Percentiles rank a stretch among this genome's conserved stretches.
phyloP scores from a whole-genome alignment of 2,888 invertebrate species.

The Nesidiocoris tenuis region DNA sequence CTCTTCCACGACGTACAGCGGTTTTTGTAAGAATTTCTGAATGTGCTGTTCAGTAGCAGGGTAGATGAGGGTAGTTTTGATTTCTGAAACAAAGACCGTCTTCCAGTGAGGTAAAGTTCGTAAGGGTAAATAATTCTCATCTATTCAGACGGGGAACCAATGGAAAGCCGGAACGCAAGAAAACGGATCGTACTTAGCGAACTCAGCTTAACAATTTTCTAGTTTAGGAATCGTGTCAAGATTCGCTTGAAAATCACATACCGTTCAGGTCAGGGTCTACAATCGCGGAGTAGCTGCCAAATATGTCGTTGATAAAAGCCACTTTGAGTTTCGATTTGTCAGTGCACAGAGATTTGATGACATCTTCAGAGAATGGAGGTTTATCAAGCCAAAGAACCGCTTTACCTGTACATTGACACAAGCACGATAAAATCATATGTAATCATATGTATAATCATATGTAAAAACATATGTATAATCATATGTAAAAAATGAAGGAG shows the following conservation, averaged over 20 bases:
- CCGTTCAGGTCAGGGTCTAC: constrained; percentile 65
- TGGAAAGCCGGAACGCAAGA: too few relatives aligned
- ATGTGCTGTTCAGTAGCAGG: constrained; percentile 94
- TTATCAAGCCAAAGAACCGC: constrained; percentile 80
- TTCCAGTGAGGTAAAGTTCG: not conserved
- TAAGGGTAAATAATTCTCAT: too few relatives aligned
- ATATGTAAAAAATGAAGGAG: too few relatives aligned
- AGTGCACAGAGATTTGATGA: constrained; percentile 60
- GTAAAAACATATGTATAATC: too few relatives aligned
- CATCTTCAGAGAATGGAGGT: constrained; percentile 70
- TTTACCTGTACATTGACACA: too few relatives aligned
- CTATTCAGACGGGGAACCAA: too few relatives aligned
- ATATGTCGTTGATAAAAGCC: constrained; percentile 79
- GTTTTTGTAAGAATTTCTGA: constrained; percentile 76
- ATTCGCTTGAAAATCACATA: too few relatives aligned
- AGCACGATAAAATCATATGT: too few relatives aligned
- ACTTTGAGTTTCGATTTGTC: constrained; percentile 62
- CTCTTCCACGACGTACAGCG: constrained; percentile 75
- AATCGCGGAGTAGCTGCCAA: constrained; percentile 75
- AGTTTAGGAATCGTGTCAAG: too few relatives aligned
- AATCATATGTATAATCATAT: too few relatives aligned
- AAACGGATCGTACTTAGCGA: too few relatives aligned
- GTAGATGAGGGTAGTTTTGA: constrained; percentile 86
- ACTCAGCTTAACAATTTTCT: too few relatives aligned
- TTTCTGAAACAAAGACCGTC: constrained; percentile 59